Evolutionary conservation across 2,888 invertebrate species (phyloP), one percentile per base, ranked within the genome.

Genomic region (Synanthedon formicaeformis): DNA sequence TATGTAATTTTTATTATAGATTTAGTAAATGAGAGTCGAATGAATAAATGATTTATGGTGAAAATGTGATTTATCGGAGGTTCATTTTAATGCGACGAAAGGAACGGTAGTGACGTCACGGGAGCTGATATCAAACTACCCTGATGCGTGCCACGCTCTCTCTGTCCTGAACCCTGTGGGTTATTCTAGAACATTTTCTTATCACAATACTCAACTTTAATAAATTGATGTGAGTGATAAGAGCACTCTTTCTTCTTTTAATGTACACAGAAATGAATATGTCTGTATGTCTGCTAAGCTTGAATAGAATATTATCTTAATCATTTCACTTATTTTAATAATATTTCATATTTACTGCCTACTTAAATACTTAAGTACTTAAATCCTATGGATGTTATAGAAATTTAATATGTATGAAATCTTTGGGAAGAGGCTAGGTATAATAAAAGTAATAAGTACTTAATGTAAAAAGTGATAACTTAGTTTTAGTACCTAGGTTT

Each of bases 91-190:
- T 63, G 68, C 55, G 66, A 63, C 64, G 74, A 67, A 60, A 62
- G 65, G 62, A 69, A 67, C 79, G 76, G 74, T 79, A 63, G 73
- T 75, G 85, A 80, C 82, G 82, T 81, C 81, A 76, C 84, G 82
- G 67, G 65, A 63, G 81, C 83, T 76, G 84, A 75, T 81, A 82
- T 78, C 82, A 81, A 83, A 87, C 86, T 87, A 86, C 81, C 75
- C 78, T 75, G 85, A 81, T 80, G 82, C 81, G 83, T 81, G 78
- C 80, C 75, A 77, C 80, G 77, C 81, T 82, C 81, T 73, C 81
- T 76, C 78, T 73, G 76, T 72, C 75, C 80, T 77, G 66, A 23
- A 64, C 67, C 67, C 65, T 68, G 64, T 65, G 85, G 61, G 71
- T 58, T 69, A 86, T 86, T 86, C 86, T 78, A 77, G 78, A 13